A percentile compares a stretch with the other conserved stretches of the same genome.
These are phyloP conservation scores for Spermophilus dauricus DNA, from an alignment of 2,113 vertebrate species.

Conservation along the genomic window DNA sequence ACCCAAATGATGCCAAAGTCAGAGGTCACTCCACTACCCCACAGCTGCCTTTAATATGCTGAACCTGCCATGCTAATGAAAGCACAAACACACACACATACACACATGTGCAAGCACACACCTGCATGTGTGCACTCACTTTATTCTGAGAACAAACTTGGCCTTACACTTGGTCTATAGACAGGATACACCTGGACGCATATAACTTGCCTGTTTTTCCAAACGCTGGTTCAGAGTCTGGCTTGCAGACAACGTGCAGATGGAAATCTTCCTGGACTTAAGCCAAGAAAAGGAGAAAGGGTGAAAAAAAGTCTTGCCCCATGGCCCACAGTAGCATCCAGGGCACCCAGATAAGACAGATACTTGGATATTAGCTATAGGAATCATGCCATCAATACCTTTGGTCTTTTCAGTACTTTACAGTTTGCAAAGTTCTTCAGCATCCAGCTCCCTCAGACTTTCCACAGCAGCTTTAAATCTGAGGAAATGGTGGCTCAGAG, in stretches of 20 bases:
- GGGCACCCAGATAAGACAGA: not conserved
- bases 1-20: not conserved
- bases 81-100: not conserved
- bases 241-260: conserved; percentile 75
- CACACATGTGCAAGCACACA: not conserved
- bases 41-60: conserved; percentile 43
- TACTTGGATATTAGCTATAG: not conserved
- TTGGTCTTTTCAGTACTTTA: not conserved
- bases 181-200: conserved; percentile 82
- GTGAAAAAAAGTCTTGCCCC: conserved; percentile 35
- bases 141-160: conserved; percentile 74
- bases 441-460: not conserved
- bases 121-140: not conserved
- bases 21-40: not conserved
- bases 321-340: not conserved
- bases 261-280: conserved; percentile 76
- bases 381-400: not conserved
- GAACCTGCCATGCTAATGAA: conserved; percentile 52
- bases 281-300: conserved; percentile 67
- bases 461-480: not conserved
- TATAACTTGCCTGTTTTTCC: conserved; percentile 79
- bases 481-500: not conserved
- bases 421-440: not conserved
- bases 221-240: conserved; percentile 71
- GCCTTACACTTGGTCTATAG: conserved; percentile 70